Base-by-base conservation (phyloP, 2,113 vertebrate genomes). In the Genyomyrus donnyi region DNA sequence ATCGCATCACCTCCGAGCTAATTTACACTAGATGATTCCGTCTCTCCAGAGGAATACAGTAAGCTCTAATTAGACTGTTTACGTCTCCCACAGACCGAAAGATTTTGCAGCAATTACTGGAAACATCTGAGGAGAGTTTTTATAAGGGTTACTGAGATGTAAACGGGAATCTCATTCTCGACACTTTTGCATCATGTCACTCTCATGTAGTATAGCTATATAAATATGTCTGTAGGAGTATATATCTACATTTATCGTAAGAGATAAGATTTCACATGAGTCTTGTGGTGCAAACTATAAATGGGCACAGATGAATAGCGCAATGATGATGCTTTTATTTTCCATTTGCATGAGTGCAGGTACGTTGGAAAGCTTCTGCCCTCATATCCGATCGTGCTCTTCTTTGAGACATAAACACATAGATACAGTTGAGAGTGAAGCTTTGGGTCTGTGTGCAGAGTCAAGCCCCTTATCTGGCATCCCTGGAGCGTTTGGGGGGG, bases 1-100 rank as follows among this genome's bases (percentile, higher is more conserved):
- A 93, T 91, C 84, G 91, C 90, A 92, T 93, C 90, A 56, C 90
- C 90, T 39, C 89, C 90, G 90, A 92, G 66, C 3, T 27, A 84
- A 93, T 93, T 94, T 94, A 94, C 17, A 91, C 93, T 91, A 92
- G 21, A 91, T 89, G 91, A 94, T 89, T 70, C n/a, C 90, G 80
- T 89, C 94, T 93, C 92, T 94, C 91, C 91, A 85, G 91, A 94
- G 92, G 90, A 95, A 92, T 7, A 93, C 87, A 90, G 91, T 91
- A 90, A 92, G 85, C 90, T 93, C 93, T 94, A 93, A 95, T 94
- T 93, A 95, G 92, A 77, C 90, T 91, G 93, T 87, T 91, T 94
- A 92, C 1, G 58, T 58, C 88, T 96, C 94, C 92, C 90, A 93
- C 31, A 93, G 89, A 91, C 87, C 91, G 94, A 90, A 91, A 90